Base-by-base conservation (phyloP, 2,113 vertebrate species). In the Pithys albifrons region DNA sequence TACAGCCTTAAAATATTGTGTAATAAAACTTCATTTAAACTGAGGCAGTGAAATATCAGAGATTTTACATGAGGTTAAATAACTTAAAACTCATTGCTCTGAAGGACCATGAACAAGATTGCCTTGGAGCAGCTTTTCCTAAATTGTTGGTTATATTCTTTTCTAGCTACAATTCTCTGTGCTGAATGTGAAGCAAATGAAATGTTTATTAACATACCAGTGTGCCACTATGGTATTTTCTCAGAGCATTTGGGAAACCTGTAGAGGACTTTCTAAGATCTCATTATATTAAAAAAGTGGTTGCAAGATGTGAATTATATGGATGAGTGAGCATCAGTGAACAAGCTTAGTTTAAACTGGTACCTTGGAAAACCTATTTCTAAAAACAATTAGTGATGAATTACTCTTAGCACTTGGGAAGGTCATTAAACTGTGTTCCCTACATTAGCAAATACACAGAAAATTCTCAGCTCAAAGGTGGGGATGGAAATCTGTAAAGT, bases 241-340 rank as follows among this genome's bases (percentile, higher is more conserved):
- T 48, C 5, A 28, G 65, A 57, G 37, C 71, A 4, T 22, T 80
- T 51, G 35, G 75, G 19, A 80, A 77, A 85, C 78, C 55, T 61
- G 1, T 16, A 27, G 73, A 95, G 78, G 61, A 77, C 59, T 93
- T 76, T 48, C 64, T 75, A 25, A 92, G 83, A 54, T 22, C 88
- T 88, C 91, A 80, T 87, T 95, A 76, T 29, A 57, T 71, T 31
- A 39, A 80, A 95, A 85, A 94, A 95, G 81, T 95, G 88, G 73
- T 70, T 57, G 86, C 62, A 74, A 78, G 72, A 79, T 76, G 86
- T 57, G 88, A 94, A 89, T 93, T 93, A 84, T 71, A 72, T 5
- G 69, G 95, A 61, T 96, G 92, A 96, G 80, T 41, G 85, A 88
- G 48, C 94, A 91, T 74, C 73, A 52, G 81, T 76, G 92, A 97